Evolutionary conservation across 2,797 vertebrate species (phyloP), one percentile per base, ranked within the genome.

Genomic region (Dicrostonyx torquatus): DNA sequence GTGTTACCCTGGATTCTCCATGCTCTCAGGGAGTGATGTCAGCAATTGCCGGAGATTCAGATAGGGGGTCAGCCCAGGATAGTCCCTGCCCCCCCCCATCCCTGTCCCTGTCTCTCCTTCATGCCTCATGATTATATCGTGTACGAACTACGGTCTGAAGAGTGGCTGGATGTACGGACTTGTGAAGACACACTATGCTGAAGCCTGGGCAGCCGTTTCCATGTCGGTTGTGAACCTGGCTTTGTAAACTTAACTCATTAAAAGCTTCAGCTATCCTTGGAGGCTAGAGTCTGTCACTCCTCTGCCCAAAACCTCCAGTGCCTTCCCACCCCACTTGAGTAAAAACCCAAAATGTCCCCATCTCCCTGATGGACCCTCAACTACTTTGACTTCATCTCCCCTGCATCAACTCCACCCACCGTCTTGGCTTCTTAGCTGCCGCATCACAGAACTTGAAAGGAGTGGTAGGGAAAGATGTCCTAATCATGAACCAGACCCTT

Each of bases 351-450:
- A 68, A 17, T 34, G 45, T 10, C 7, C 15, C 45, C 34, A 34
- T n/a, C 24, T 68, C 75, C 20, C 62, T 72, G 80, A 15, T 53
- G 68, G 43, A 8, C 24, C 40, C 68, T 43, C 40, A 26, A 29
- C 26, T 17, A 15, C 48, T 11, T 48, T 34, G 15, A 50, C 62
- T 37, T 2, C 1, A 2, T 48, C 29, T 68, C 10, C 17, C 4
- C 0, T 1, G 53, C 14, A 22, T 45, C 22, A 48, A 6, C 12
- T n/a, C 66, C 13, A 2, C 58, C n/a, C 12, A 2, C 40, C 10
- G 8, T 20, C 15, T 29, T 72, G 40, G 13, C 60, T 29, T 76
- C 40, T 3, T 20, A 13, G 53, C 31, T 37, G 26, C n/a, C 40
- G 37, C 10, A 12, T 58, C 24, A 20, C 43, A 68, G 48, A 75